Evolutionary conservation across 2,888 invertebrate genomes (phyloP).

Genomic region (Aphelenchoides bicaudatus): DNA sequence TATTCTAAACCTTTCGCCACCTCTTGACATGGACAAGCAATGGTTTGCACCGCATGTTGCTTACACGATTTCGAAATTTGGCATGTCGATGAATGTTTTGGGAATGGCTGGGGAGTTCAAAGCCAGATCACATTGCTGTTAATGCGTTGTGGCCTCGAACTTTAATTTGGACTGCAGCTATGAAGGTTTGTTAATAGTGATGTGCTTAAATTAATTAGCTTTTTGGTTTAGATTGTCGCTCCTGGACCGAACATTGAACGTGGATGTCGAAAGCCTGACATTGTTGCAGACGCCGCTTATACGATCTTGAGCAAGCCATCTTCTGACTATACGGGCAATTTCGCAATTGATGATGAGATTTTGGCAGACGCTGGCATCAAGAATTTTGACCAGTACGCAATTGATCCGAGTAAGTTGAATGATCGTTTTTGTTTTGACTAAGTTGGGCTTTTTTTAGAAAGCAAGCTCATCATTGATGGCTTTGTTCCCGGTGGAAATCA

Average conservation of each 20-base stretch:
- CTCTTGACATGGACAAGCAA: slow-evolving; percentile 77
- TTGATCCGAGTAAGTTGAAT: slow-evolving; percentile 13
- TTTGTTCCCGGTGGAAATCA: slow-evolving; percentile 4
- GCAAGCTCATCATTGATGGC: slow-evolving; percentile 7
- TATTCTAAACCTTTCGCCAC: slow-evolving; percentile 89
- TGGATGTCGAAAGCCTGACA: slow-evolving; percentile 14
- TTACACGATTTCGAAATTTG: slow-evolving; percentile 96
- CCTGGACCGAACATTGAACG: slow-evolving; percentile 44
- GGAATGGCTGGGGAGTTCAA: slow-evolving; percentile 83
- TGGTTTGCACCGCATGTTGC: slow-evolving; percentile 72
- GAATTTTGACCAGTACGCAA: slow-evolving; percentile 74
- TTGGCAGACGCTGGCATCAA: slow-evolving; percentile 75
- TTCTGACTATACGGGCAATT: slow-evolving; percentile 76
- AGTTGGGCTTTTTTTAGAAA: neutral
- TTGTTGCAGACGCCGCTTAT: slow-evolving; percentile 75
- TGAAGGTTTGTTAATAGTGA: neutral
- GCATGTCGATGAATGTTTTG: slow-evolving; percentile 82
- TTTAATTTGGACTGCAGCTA: slow-evolving; percentile 77
- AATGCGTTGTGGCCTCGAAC: slow-evolving; percentile 89
- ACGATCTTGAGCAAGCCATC: slow-evolving; percentile 75
- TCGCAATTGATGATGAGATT: slow-evolving; percentile 85
- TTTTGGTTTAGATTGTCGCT: neutral
- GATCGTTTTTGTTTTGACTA: neutral
- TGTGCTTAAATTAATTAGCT: neutral
- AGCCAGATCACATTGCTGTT: slow-evolving; percentile 76